Conservation (phyloP, 1,140 invertebrate genomes). For the Holotrichia oblita region DNA sequence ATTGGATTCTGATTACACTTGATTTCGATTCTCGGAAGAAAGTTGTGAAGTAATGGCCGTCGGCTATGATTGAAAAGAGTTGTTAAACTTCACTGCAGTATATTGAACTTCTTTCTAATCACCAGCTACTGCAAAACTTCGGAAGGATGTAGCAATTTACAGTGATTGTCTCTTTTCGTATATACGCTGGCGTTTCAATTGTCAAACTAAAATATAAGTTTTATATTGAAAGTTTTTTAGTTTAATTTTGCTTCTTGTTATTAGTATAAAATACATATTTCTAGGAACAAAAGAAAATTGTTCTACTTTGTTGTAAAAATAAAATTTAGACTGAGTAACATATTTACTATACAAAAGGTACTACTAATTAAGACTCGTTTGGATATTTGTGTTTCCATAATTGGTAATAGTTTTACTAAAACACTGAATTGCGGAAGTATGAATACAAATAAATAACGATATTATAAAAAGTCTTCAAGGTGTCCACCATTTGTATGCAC, state of each 20-base stretch:
- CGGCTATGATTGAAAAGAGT: constrained; percentile 1
- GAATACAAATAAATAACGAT: too few relatives aligned
- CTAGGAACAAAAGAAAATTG: neutral
- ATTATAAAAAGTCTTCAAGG: too few relatives aligned
- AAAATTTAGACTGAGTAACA: too few relatives aligned
- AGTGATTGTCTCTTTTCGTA: constrained; percentile 1
- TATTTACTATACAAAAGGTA: too few relatives aligned
- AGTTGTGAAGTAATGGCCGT: constrained; percentile 11
- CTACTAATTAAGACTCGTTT: too few relatives aligned
- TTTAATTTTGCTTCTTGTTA: neutral
- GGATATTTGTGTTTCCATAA: too few relatives aligned
- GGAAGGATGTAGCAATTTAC: neutral
- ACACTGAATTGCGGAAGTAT: too few relatives aligned
- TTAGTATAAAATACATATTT: neutral
- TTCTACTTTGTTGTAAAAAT: too few relatives aligned
- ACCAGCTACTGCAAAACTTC: neutral
- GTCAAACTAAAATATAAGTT: neutral
- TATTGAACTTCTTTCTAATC: constrained; percentile 8
- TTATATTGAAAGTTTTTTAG: neutral
- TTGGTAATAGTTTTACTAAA: too few relatives aligned
- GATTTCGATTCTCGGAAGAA: constrained; percentile 4
- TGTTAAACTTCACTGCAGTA: constrained; percentile 5
- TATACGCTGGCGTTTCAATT: neutral
- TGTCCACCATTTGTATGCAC: too few relatives aligned
- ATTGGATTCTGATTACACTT: neutral